A percentile compares a stretch with the other conserved stretches of the same genome.
These are phyloP conservation scores for Drosophila tropicalis DNA, from an alignment of 1,140 invertebrate genomes.

Conservation along the genomic window DNA sequence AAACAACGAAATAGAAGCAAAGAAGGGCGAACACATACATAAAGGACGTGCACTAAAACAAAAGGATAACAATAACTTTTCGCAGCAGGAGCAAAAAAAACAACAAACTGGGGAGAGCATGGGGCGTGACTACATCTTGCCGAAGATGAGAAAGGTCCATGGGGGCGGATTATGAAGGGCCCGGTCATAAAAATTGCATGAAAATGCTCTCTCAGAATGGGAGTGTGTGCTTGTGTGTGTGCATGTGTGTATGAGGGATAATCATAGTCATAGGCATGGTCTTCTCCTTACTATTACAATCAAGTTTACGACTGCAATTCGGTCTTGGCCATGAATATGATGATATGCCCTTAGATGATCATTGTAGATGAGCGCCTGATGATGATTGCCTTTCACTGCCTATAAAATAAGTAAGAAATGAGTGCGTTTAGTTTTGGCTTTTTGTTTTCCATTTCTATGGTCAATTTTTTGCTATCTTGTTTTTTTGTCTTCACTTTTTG, in stretches of 20 bases:
- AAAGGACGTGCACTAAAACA: constrained; percentile 69
- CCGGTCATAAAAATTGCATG: constrained; percentile 77
- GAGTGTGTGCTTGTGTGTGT: background rate
- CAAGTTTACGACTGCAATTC: constrained; percentile 77
- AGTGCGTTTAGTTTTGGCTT: constrained; percentile 8
- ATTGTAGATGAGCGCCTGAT: constrained; percentile 44
- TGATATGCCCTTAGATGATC: constrained; percentile 49
- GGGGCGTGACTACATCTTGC: constrained; percentile 27
- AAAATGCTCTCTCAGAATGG: constrained; percentile 38
- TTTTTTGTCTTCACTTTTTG: background rate
- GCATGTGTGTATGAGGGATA: constrained; percentile 30
- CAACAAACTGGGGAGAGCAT: background rate
- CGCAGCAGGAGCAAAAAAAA: constrained; percentile 13
- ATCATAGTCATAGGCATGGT: constrained; percentile 35
- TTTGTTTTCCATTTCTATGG: constrained; percentile 2
- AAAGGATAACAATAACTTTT: constrained; percentile 80
- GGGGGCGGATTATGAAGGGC: constrained; percentile 64
- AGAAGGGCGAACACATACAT: constrained; percentile 23
- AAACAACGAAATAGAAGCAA: constrained; percentile 15
- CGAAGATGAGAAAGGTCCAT: constrained; percentile 38
- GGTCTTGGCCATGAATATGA: constrained; percentile 69
- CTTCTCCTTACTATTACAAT: constrained; percentile 73
- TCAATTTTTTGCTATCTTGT: background rate
- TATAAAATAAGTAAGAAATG: constrained; percentile 35
- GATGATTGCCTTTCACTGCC: constrained; percentile 52